Evolutionary conservation across 2,113 vertebrate species (phyloP), one percentile per base, ranked within the genome.

Genomic region (Erinaceus europaeus): DNA sequence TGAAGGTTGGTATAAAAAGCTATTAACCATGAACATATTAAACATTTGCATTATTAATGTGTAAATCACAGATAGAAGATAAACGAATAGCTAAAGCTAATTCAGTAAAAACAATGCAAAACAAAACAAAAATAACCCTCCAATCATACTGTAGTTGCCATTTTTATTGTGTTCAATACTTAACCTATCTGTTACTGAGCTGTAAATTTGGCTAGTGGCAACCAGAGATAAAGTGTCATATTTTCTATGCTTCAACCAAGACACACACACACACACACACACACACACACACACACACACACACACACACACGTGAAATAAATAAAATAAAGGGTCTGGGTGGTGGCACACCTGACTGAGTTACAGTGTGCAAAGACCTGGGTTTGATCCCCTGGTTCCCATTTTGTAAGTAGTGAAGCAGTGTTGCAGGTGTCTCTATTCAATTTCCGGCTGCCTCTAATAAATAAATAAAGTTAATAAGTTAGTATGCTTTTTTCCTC

Each of bases 21-120:
- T 61, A 2, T 64, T 29, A 61, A 61, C 50, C 40, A 68, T n/a
- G 50, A 79, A 72, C 40, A 64, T 38, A 84, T 78, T 77, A 93
- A 86, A 15, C 32, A 2, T 86, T 36, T 90, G 34, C 62, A 89
- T 68, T 42, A 23, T 86, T 91, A 64, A 82, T 55, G 46, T 90
- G 36, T n/a, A 59, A 78, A 71, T 42, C 73, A 29, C 8, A 86
- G 84, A 32, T 77, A 64, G 86, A 72, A 90, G 81, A 81, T 61
- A 67, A 59, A 62, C 40, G 17, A 68, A 18, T 42, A 52, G 18
- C 11, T 8, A 29, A 73, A 83, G 67, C 67, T 42, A 52, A 81
- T 59, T 81, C 29, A 69, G 50, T 53, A 21, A 53, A 53, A 14
- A 53, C 14, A 53, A 21, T 53, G 14, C 52, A 53, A 53, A 53